Evolutionary conservation across 2,888 invertebrate species (phyloP).

Genomic region (Portevinia maculata): DNA sequence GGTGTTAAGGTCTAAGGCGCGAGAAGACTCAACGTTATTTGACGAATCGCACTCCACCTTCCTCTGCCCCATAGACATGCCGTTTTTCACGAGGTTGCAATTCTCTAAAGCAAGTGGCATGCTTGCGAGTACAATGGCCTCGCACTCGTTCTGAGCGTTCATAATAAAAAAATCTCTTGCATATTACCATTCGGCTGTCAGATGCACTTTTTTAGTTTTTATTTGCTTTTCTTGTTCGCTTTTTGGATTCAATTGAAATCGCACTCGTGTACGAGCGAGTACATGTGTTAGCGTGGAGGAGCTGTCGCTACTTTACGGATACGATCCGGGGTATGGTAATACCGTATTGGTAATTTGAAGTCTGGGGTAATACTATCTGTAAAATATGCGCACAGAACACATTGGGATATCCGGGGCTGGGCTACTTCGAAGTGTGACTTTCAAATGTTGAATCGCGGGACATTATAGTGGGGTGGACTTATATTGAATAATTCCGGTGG

Average conservation of each 20-base stretch:
- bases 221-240: conserved; percentile 26
- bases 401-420: conserved; percentile 55
- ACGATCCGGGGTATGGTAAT: background rate
- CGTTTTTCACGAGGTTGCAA: conserved; percentile 39
- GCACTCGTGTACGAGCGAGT: conserved; percentile 17
- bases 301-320: background rate
- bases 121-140: conserved; percentile 61
- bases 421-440: conserved; percentile 68
- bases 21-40: conserved; percentile 17
- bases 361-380: conserved; percentile 63
- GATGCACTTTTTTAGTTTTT: conserved; percentile 54
- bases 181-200: conserved; percentile 44
- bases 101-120: conserved; percentile 47
- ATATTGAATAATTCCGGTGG: conserved; percentile 56
- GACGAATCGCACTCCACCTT: conserved; percentile 12
- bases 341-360: conserved; percentile 60
- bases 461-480: background rate
- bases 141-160: conserved; percentile 15
- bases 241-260: conserved; percentile 50
- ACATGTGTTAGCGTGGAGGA: conserved; percentile 3
- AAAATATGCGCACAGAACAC: conserved; percentile 23
- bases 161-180: conserved; percentile 21
- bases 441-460: conserved; percentile 30
- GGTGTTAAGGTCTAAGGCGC: conserved; percentile 35
- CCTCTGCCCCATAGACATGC: conserved; percentile 7